Conservation (phyloP, 2,113 vertebrate species). For the Neolamprologus ventralis region DNA sequence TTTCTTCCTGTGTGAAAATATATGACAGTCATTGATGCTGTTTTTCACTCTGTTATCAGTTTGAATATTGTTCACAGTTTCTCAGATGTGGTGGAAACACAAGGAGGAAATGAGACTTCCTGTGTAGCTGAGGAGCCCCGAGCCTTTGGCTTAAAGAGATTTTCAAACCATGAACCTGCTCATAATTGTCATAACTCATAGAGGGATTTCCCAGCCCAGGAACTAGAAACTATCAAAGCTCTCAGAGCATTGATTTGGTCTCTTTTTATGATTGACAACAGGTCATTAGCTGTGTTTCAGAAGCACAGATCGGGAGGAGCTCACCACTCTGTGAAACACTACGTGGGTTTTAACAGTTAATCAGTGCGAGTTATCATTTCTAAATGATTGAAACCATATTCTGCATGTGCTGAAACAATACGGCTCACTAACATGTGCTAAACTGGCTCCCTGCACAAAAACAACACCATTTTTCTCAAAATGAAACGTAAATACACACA, state of each 20-base stretch:
- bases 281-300: background rate
- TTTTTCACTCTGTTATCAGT: background rate
- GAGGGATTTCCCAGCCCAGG: background rate
- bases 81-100: background rate
- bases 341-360: background rate
- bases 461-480: background rate
- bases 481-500: background rate
- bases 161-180: background rate
- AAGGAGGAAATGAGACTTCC: background rate
- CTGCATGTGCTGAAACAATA: background rate
- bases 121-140: background rate
- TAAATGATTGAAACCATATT: background rate
- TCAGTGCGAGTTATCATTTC: background rate
- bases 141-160: background rate
- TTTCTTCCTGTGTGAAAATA: background rate
- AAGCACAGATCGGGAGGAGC: background rate
- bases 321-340: background rate
- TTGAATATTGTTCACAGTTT: background rate
- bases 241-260: background rate
- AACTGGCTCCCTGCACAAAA: background rate
- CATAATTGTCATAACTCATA: background rate
- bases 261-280: background rate
- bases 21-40: background rate
- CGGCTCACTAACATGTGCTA: accelerated
- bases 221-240: background rate